Base-by-base conservation (phyloP, 2,797 vertebrate genomes). In the Vultur gryphus region DNA sequence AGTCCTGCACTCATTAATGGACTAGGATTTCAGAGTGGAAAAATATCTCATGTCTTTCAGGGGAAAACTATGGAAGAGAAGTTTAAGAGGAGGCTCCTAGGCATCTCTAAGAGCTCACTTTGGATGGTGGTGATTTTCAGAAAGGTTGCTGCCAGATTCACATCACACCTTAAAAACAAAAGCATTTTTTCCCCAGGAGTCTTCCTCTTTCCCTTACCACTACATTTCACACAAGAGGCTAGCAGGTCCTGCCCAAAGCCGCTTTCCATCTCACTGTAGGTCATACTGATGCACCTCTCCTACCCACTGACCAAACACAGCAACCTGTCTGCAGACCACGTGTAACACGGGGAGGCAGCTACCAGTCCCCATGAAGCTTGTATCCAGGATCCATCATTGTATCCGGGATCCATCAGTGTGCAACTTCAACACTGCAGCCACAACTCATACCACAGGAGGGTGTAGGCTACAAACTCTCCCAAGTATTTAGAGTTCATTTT, bases 281-380 rank as follows among this genome's bases (percentile, higher is more conserved):
- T 31, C 44, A 14, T 4, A 12, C 41, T 64, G 37, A 33, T 7
- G 10, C 4, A 28, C 17, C 18, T 24, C 4, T 81, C 46, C 31
- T 24, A 43, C 5, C 9, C 37, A 7, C 12, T 12, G 4, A 12
- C 43, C 25, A 13, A 39, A 13, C 16, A 24, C 51, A 65, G 64
- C 0, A 1, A 33, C 13, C 21, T 23, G 16, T 3, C 41, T 69
- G 31, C 70, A 94, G 48, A 13, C 7, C 52, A 54, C 7, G 1
- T 0, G 9, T 24, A 20, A 48, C 37, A 16, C 1, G 2, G 11
- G 29, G 44, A 65, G 21, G 44, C 49, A 54, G 58, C 37, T 26
- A 25, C 4, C 33, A 62, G 48, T 13, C 9, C 52, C 39, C 2
- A 0, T 0, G 2, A 37, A 39, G 39, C 10, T 15, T 1, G 0